Evolutionary conservation across 2,888 invertebrate species (phyloP), one percentile per base, ranked within the genome.

Genomic region (Dynastes maya): DNA sequence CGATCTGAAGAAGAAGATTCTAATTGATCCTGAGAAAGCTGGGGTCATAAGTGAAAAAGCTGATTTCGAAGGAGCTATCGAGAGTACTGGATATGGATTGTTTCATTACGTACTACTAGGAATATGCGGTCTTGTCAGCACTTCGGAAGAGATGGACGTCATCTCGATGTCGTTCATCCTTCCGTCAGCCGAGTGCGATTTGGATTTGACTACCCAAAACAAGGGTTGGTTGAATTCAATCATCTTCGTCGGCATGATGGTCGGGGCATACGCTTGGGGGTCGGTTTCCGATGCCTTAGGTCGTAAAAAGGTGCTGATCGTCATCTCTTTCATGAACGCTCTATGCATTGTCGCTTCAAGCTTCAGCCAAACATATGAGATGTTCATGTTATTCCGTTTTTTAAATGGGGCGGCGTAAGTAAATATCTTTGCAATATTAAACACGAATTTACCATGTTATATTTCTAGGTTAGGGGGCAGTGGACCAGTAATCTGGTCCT

Each of bases 131-230:
- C 95, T 97, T 90, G 97, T 97, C 89, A 96, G 95, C 91, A 96
- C 96, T 84, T 96, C 96, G 89, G 97, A 97, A 92, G 97, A 97
- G 91, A 96, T 97, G 94, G 97, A 97, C 91, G 96, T 97, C 90
- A 95, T 97, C 87, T 96, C 96, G 85, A 96, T 97, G 94, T 97
- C 97, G 83, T 97, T 97, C 92, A 96, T 97, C 89, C 91, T 97
- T 81, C 97, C 97, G 65, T 96, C 96, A 85, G 97, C 97, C 83
- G 95, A 97, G 90, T 97, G 97, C 92, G 97, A 97, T 91, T 91
- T 97, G 88, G 90, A 95, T 83, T 92, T 97, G 85, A 94, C 94
- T 86, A 96, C 97, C 77, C 92, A 94, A 84, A 94, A 96, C 82
- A 97, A 97, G 90, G 95, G 95, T 89, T 93, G 92, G 92, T 91